A percentile compares a stretch with the other conserved stretches of the same genome.
phyloP scores from a whole-genome alignment of 35 echinoderm and acorn worm genomes.

The Ophioderma brevispina region DNA sequence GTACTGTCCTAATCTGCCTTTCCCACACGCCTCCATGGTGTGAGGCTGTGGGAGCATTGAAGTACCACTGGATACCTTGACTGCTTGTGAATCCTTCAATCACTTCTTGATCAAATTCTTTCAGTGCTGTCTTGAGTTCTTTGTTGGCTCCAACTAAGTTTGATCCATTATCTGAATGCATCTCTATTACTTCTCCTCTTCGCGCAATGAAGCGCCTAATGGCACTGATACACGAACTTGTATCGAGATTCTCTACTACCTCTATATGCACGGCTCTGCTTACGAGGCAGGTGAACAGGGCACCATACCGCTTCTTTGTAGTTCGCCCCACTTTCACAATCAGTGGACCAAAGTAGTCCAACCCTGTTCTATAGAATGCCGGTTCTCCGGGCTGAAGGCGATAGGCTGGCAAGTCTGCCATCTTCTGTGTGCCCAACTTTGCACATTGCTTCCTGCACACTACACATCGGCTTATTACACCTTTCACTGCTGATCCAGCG shows the following conservation, averaged over 20 bases:
- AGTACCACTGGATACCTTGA: constrained; percentile 3
- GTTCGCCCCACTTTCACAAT: constrained; percentile 19
- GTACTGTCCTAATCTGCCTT: constrained; percentile 19
- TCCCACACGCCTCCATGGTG: constrained; percentile 46
- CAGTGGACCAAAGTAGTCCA: constrained; percentile 43
- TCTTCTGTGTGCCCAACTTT: constrained; percentile 23
- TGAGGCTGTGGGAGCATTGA: constrained; percentile 43
- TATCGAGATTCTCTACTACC: constrained; percentile 35
- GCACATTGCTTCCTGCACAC: neutral
- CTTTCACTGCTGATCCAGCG: neutral
- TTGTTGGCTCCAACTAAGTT: constrained; percentile 56
- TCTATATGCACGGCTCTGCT: constrained; percentile 67
- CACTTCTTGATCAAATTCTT: constrained; percentile 28
- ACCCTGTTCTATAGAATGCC: constrained; percentile 30
- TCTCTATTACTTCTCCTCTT: constrained; percentile 28
- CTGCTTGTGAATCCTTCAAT: neutral
- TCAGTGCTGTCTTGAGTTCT: constrained; percentile 36
- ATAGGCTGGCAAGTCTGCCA: constrained; percentile 50
- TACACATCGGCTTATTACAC: neutral
- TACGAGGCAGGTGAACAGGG: constrained; percentile 50
- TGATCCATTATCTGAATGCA: constrained; percentile 63
- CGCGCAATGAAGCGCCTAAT: constrained; percentile 48
- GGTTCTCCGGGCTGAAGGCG: constrained; percentile 36
- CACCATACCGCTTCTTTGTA: constrained; percentile 33
- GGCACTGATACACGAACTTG: constrained; percentile 64